Base-by-base conservation (phyloP, 2,888 invertebrate genomes). In the Agelastica alni region DNA sequence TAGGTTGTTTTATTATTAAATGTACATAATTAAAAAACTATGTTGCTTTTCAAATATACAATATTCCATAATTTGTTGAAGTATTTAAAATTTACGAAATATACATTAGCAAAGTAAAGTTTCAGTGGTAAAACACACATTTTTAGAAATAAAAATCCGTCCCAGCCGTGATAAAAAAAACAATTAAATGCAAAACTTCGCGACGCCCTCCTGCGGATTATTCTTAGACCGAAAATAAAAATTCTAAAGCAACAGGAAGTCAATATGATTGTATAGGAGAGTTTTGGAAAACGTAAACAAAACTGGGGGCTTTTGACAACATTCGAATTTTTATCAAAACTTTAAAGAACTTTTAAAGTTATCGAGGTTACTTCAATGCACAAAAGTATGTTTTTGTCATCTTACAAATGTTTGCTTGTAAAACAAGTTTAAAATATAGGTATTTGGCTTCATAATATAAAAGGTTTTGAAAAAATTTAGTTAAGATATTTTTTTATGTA, bases 141-240 rank as follows among this genome's bases (percentile, higher is more conserved):
- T 14, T 34, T 14, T 14, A 26, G 36, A 51, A 51, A 34, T 51
- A 42, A 18, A 41, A 31, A 44, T 36, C 32, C 44, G 20, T 44
- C 34, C 44, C 31, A 39, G 43, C 49, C 36, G 39, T 48, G 32
- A 54, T 54, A 44, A 54, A 49, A 43, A 54, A 44, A 54, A 44
- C 49, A 30, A n/a, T 10, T n/a, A 1, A n/a, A n/a, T 30, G 30
- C 30, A 3, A n/a, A 30, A 18, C n/a, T n/a, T 37, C 10, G 9
- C 14, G 17, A 14, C 17, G 4, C 13, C 13, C 5, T 9, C 5
- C 3, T 1, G 4, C n/a, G 37, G 17, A 36, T 16, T 36, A 26
- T 46, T 46, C 20, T 36, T 13, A 7, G 7, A 16, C 22, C 34
- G 46, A 36, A 46, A 46, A 46, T 46, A 36, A 46, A 46, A 46